Evolutionary conservation across 1,140 invertebrate species (phyloP).

Genomic region (Zaprionus gabonicus): DNA sequence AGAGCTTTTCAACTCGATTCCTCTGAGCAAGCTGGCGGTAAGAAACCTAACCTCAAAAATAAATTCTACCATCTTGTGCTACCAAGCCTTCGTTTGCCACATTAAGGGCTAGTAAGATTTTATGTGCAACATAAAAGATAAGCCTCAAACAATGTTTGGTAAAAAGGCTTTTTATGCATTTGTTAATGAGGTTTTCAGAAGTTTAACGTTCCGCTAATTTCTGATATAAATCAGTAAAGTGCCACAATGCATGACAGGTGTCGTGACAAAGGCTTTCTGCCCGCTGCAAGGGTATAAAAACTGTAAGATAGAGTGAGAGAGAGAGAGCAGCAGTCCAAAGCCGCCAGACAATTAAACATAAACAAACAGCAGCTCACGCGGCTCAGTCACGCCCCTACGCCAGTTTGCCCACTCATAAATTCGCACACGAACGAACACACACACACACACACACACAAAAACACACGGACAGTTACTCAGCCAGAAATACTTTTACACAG

Average conservation of each 20-base stretch:
- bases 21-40: background rate
- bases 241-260: slow-evolving; percentile 26
- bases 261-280: slow-evolving; percentile 41
- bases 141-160: slow-evolving; percentile 8
- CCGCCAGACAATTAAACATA: slow-evolving; percentile 68
- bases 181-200: slow-evolving; percentile 23
- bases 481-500: slow-evolving; percentile 7
- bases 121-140: background rate
- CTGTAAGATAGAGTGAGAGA: background rate
- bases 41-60: background rate
- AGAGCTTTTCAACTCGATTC: no score
- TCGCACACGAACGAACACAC: slow-evolving; percentile 18
- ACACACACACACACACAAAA: slow-evolving; percentile 13
- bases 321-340: slow-evolving; percentile 27
- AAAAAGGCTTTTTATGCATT: slow-evolving; percentile 22
- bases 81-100: background rate
- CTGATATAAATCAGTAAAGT: slow-evolving; percentile 33
- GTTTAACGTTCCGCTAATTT: slow-evolving; percentile 22
- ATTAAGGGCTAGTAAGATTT: slow-evolving; percentile 1
- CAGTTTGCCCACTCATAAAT: slow-evolving; percentile 23
- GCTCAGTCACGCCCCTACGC: slow-evolving; percentile 17
- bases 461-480: slow-evolving; percentile 4
- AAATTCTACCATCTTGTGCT: background rate
- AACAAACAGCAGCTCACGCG: slow-evolving; percentile 53
- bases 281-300: slow-evolving; percentile 29